Percentiles rank a stretch among this genome's conserved stretches.
phyloP scores from a whole-genome alignment of 2,888 invertebrate genomes.

The Lomographa bimaculata region DNA sequence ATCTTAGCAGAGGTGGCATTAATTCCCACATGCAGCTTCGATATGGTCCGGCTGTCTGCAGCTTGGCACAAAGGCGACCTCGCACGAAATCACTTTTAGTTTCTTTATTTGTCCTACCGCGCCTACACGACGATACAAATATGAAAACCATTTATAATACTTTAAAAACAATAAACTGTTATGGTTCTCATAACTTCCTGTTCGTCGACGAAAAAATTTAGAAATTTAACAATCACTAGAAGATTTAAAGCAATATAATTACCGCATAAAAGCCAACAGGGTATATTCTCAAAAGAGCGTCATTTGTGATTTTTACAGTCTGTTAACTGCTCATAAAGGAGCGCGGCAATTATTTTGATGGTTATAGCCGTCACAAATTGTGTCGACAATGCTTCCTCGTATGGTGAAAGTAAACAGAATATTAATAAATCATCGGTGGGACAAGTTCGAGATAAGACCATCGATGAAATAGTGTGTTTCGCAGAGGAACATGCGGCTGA shows the following conservation, averaged over 20 bases:
- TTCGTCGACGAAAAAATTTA: slow-evolving; percentile 5
- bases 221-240: slow-evolving; percentile 10
- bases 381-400: slow-evolving; percentile 61
- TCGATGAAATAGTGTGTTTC: slow-evolving; percentile 63
- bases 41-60: slow-evolving; percentile 22
- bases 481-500: slow-evolving; percentile 54
- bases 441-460: slow-evolving; percentile 66
- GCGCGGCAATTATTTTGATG: slow-evolving; percentile 46
- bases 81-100: slow-evolving; percentile 54
- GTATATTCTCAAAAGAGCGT: slow-evolving; percentile 28
- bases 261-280: slow-evolving; percentile 20
- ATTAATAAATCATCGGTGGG: slow-evolving; percentile 71
- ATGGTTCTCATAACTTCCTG: slow-evolving; percentile 15
- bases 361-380: slow-evolving; percentile 58
- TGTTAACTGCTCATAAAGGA: slow-evolving; percentile 37
- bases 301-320: slow-evolving; percentile 35
- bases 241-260: slow-evolving; percentile 8
- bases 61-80: slow-evolving; percentile 56
- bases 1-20: slow-evolving; percentile 29
- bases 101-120: slow-evolving; percentile 53
- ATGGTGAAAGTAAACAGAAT: slow-evolving; percentile 62
- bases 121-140: slow-evolving; percentile 52
- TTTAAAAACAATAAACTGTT: slow-evolving; percentile 26
- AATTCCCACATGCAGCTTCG: slow-evolving; percentile 32
- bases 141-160: slow-evolving; percentile 40